Percentiles rank a stretch among this genome's conserved stretches.
These are phyloP conservation scores for Mesorhabditis sp. DNA, from an alignment of 2,888 invertebrate genomes.

Conservation along the genomic window DNA sequence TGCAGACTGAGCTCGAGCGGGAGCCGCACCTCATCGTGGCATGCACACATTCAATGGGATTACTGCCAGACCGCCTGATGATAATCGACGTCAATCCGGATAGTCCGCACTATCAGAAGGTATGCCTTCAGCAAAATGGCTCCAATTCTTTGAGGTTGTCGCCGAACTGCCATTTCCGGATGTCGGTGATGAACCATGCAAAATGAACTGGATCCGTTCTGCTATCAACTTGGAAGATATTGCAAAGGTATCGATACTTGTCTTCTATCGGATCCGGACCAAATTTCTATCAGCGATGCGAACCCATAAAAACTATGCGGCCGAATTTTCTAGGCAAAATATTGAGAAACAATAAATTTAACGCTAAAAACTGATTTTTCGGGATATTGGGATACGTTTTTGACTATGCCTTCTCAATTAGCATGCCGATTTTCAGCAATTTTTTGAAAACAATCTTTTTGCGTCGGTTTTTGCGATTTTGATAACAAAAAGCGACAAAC, in stretches of 20 bases:
- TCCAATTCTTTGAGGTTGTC: conserved; percentile 1
- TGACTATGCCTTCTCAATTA: too few species aligned
- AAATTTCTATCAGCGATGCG: too few species aligned
- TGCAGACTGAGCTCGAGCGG: not conserved
- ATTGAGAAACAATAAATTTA: too few species aligned
- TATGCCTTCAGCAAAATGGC: not conserved
- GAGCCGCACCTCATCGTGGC: not conserved
- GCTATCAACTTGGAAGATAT: conserved; percentile 32
- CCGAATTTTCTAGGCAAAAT: too few species aligned
- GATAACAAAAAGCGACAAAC: too few species aligned
- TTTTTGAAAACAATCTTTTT: too few species aligned
- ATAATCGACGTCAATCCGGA: not conserved
- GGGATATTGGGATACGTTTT: too few species aligned
- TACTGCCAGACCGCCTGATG: not conserved
- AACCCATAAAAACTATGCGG: too few species aligned
- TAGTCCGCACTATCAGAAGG: not conserved
- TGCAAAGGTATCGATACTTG: conserved; percentile 11
- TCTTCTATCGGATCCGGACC: too few species aligned
- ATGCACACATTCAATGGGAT: not conserved
- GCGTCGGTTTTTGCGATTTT: too few species aligned
- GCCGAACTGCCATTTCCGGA: conserved; percentile 19
- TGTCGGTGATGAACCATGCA: conserved; percentile 34
- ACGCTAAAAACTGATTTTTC: too few species aligned
- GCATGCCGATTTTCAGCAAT: too few species aligned
- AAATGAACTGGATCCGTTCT: conserved; percentile 37